These are phyloP conservation scores for Orcinus orca DNA, from an alignment of 2,113 vertebrate species.

Conservation along the genomic window DNA sequence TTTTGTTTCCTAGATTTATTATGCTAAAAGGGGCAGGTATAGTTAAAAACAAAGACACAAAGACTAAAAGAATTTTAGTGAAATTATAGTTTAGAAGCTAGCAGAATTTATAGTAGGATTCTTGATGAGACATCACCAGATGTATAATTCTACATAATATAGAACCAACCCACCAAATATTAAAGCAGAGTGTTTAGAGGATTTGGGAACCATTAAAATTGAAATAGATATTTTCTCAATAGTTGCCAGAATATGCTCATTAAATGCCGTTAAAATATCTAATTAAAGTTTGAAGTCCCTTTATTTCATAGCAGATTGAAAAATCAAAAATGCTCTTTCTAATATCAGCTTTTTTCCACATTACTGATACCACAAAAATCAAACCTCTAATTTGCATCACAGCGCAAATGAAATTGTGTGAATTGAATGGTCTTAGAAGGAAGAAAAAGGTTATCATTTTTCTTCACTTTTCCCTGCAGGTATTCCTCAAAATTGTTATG, in stretches of 20 bases:
- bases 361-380: background rate
- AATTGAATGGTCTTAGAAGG: background rate
- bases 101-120: background rate
- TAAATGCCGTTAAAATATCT: background rate
- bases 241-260: background rate
- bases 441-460: background rate
- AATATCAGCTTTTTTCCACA: background rate
- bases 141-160: background rate
- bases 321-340: background rate
- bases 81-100: background rate
- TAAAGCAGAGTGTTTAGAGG: background rate
- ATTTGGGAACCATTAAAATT: background rate
- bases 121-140: background rate
- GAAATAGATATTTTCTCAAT: background rate
- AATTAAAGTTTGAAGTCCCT: background rate
- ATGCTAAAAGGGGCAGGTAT: background rate
- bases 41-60: background rate
- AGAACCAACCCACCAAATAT: background rate
- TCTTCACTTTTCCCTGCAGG: background rate
- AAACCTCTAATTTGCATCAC: background rate
- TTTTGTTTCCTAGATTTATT: background rate
- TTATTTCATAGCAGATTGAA: background rate
- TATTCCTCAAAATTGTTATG: background rate
- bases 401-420: background rate
- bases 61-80: background rate